A percentile compares a stretch with the other conserved stretches of the same genome.
Evolutionary conservation across 2,888 invertebrate genomes (phyloP).

Genomic region (Acronicta psi): DNA sequence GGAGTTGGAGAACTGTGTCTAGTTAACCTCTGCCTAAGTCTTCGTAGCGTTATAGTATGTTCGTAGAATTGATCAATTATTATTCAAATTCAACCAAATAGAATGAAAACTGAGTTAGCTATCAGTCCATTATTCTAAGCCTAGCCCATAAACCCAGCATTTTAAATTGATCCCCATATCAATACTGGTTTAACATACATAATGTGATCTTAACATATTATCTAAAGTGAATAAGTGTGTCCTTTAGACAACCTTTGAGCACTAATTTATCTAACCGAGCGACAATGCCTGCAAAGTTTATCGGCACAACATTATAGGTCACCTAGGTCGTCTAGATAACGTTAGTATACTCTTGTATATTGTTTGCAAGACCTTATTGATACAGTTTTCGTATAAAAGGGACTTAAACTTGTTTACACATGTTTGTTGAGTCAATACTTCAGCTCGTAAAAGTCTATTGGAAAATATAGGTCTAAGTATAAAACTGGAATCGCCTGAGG

Average conservation of each 20-base stretch:
- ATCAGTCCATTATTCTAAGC: not conserved
- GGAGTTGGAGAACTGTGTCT: too few species aligned
- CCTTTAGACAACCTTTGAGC: constrained; percentile 28
- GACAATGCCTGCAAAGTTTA: constrained; percentile 28
- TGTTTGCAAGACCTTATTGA: constrained; percentile 6
- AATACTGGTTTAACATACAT: constrained; percentile 7
- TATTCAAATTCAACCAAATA: too few species aligned
- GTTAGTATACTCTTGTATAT: constrained; percentile 13
- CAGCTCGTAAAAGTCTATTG: not conserved
- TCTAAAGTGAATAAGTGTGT: constrained; percentile 6
- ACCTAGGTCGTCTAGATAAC: constrained; percentile 28
- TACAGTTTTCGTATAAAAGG: constrained; percentile 3
- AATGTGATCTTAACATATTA: constrained; percentile 9
- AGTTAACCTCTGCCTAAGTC: too few species aligned
- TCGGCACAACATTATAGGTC: constrained; percentile 32
- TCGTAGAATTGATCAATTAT: too few species aligned
- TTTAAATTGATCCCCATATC: constrained; percentile 4
- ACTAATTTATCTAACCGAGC: constrained; percentile 25
- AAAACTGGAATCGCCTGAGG: not conserved
- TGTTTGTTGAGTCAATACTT: not conserved
- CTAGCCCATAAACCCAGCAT: not conserved
- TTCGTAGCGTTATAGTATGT: too few species aligned
- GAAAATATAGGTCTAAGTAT: not conserved
- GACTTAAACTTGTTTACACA: not conserved
- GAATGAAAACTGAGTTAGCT: too few species aligned